Percentiles rank a stretch among this genome's conserved stretches.
Evolutionary conservation across 2,888 invertebrate species (phyloP).

Genomic region (Spodoptera exigua): DNA sequence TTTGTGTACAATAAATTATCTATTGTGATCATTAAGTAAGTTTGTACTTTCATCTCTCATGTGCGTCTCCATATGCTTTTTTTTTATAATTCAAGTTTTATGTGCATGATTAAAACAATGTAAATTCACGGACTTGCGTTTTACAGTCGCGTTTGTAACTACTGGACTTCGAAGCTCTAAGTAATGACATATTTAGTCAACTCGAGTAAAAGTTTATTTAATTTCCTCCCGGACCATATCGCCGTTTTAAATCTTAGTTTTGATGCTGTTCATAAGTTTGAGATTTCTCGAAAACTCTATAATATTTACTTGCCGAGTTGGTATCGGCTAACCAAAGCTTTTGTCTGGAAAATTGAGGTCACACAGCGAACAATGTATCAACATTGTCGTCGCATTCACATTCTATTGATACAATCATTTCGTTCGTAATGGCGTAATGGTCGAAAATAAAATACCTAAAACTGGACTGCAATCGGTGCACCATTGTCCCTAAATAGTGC

Average conservation of each 20-base stretch:
- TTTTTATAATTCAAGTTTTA: too few species aligned
- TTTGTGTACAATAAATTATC: too few species aligned
- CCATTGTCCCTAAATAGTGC: slow-evolving; percentile 83
- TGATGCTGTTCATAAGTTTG: slow-evolving; percentile 45
- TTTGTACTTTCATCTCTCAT: too few species aligned
- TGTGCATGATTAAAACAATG: too few species aligned
- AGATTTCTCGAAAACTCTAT: slow-evolving; percentile 33
- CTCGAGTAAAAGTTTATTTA: slow-evolving; percentile 44
- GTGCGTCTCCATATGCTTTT: too few species aligned
- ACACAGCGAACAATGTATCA: slow-evolving; percentile 57
- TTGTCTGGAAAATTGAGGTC: slow-evolving; percentile 50
- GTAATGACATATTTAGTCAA: slow-evolving; percentile 38
- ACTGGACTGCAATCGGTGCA: slow-evolving; percentile 79
- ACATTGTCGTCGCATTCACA: slow-evolving; percentile 63
- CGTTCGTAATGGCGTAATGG: slow-evolving; percentile 78
- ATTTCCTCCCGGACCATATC: slow-evolving; percentile 53
- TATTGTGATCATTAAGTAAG: too few species aligned
- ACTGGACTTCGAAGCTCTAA: slow-evolving; percentile 9
- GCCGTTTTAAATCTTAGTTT: slow-evolving; percentile 40
- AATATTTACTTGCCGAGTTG: slow-evolving; percentile 26
- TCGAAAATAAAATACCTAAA: slow-evolving; percentile 81
- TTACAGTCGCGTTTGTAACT: too few species aligned
- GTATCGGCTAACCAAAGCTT: slow-evolving; percentile 34
- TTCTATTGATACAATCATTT: slow-evolving; percentile 81
- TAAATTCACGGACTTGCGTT: too few species aligned